Conservation (phyloP, 2,797 vertebrate species). For the Acipenser transmontanus region DNA sequence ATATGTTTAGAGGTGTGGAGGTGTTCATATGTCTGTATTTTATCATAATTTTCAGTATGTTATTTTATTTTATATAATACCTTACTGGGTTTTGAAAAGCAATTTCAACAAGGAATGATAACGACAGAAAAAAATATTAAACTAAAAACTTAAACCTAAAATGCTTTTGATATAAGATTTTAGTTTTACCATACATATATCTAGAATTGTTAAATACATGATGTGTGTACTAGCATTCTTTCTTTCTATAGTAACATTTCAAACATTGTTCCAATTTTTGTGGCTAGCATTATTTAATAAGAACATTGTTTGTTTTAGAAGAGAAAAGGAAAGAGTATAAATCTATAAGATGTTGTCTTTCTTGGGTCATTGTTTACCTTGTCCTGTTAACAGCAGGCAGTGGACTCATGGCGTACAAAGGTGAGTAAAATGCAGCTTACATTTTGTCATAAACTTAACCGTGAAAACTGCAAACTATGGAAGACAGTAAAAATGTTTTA, state of each 20-base stretch:
- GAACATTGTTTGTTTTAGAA: slow-evolving; percentile 39
- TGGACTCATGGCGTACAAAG: slow-evolving; percentile 61
- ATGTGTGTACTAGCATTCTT: too few species aligned
- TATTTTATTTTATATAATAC: neutral
- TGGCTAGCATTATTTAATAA: neutral
- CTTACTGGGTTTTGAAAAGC: too few species aligned
- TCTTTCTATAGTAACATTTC: too few species aligned
- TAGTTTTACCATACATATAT: neutral
- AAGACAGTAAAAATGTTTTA: neutral
- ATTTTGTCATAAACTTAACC: neutral
- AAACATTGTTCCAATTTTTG: neutral
- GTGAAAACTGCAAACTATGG: neutral
- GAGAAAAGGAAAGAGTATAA: slow-evolving; percentile 26
- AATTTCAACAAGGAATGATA: too few species aligned
- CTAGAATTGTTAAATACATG: neutral
- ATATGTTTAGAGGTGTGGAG: neutral
- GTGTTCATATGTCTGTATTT: neutral
- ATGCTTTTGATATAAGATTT: neutral
- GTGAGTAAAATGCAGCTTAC: slow-evolving; percentile 41
- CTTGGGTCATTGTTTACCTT: slow-evolving; percentile 44
- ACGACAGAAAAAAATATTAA: too few species aligned
- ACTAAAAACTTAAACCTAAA: neutral
- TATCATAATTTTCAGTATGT: neutral
- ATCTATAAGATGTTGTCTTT: slow-evolving; percentile 21
- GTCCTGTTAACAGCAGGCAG: slow-evolving; percentile 53